Base-by-base conservation (phyloP, 2,888 invertebrate genomes). In the Clivina fossor region DNA sequence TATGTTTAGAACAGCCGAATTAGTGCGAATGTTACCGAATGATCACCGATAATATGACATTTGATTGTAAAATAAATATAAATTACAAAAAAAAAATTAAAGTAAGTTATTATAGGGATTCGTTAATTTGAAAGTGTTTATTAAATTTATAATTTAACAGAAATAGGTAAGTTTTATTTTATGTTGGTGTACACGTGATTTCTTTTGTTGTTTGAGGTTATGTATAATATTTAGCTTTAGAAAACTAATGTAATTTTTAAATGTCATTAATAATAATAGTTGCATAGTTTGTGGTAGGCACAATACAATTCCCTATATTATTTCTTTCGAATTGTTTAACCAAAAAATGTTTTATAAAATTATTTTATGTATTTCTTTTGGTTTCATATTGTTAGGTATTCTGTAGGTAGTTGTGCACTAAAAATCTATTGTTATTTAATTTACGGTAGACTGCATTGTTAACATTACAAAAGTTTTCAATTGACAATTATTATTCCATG, bases 401-500 rank as follows among this genome's bases (percentile, higher is more conserved):
- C 9, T 30, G 9, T 13, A 30, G 30, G 13, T 30, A 13, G n/a
- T 35, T 4, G 35, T 26, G 5, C 15, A n/a, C 4, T 35, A 8
- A 20, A 16, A 19, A 11, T 19, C 20, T n/a, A 41, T 22, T 41
- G 41, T 41, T 5, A 13, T 22, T 15, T 40, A 40, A 40, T 40
- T 16, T 41, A 22, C 20, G 41, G 41, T 20, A 20, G 24, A 41
- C 22, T 8, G 24, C 24, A 24, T 11, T 40, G n/a, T 20, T 5
- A 22, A 22, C 13, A 41, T 22, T n/a, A 41, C 19, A 35, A 41
- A 11, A 22, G 41, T 22, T 35, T 24, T 41, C 41, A 41, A 41
- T 41, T 41, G 41, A 22, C 41, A 20, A 41, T 41, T 41, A 41
- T 41, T 22, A 19, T 19, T 30, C 26, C 26, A 15, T 24, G 41